Base-by-base conservation (phyloP, 2,113 vertebrate genomes). In the Pelobates fuscus region DNA sequence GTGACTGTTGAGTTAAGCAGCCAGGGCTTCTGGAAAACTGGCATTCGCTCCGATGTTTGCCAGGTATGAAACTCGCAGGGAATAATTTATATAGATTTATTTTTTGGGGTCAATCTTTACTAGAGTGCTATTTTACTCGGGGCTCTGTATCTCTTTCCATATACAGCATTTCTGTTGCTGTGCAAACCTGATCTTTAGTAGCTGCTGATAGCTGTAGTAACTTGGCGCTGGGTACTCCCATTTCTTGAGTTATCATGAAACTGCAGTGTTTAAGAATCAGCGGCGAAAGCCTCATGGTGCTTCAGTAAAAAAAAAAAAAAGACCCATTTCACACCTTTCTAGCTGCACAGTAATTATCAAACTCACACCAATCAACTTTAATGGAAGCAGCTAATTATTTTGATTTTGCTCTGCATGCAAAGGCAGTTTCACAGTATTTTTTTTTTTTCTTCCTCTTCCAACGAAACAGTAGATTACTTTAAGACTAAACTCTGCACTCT, bases 1-100 rank as follows among this genome's bases (percentile, higher is more conserved):
- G 97, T 99, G 79, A 99, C 97, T 0, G 97, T 99, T 37, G 97
- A 99, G 82, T 89, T 99, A 44, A 99, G 97, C 83, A 99, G 97
- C 80, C 97, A 98, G 83, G 95, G 97, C 25, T 99, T 99, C 91
- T 99, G 96, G 96, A 98, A 97, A 80, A 97, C 95, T 1, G 97
- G 97, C 81, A 95, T 99, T 80, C 96, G 97, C 72, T 99, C 97
- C 57, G 97, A 98, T 0, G 95, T 99, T 82, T 99, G 97, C 87
- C 97, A 99, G 95, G 97, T 98, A 89, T 60, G 73, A 37, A 15
- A 17, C 26, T 0, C 0, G 46, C 23, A 26, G 17, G 58, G 59
- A 70, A 62, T 71, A 46, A n/a, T n/a, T 61, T 46, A 62, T 61
- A 61, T 29, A 49, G 41, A 44, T 25, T 21, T 21, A 10, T 20